phyloP scores from a whole-genome alignment of 2,888 invertebrate species.

The Parascotia fuliginaria region DNA sequence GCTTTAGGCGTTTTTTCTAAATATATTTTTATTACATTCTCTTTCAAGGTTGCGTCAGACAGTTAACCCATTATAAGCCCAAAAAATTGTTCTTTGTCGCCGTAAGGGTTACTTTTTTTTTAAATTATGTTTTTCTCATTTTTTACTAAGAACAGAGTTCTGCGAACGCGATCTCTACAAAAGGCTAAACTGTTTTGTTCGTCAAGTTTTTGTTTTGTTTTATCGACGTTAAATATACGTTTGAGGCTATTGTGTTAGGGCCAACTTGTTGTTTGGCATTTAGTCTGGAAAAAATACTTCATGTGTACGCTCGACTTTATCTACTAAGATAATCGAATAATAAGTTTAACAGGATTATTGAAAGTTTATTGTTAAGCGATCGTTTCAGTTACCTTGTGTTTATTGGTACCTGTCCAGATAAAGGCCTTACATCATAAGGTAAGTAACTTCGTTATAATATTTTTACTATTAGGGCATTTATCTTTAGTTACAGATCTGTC shows the following conservation, averaged over 20 bases:
- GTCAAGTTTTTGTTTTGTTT: slow-evolving; percentile 76
- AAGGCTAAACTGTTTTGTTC: slow-evolving; percentile 74
- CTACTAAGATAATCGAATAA: slow-evolving; percentile 25
- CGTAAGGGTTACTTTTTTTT: slow-evolving; percentile 78
- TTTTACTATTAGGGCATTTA: no score
- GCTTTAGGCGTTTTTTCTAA: slow-evolving; percentile 28
- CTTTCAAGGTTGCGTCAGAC: slow-evolving; percentile 51
- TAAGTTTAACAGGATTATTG: slow-evolving; percentile 16
- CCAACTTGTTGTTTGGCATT: slow-evolving; percentile 67
- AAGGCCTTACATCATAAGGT: slow-evolving; percentile 11
- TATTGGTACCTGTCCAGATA: slow-evolving; percentile 19
- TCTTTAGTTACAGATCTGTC: no score
- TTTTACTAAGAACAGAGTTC: slow-evolving; percentile 63
- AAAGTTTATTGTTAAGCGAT: slow-evolving; percentile 13
- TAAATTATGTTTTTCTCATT: slow-evolving; percentile 59
- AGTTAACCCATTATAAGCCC: slow-evolving; percentile 70
- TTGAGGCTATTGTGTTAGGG: slow-evolving; percentile 79
- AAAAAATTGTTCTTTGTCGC: slow-evolving; percentile 66
- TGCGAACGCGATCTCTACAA: slow-evolving; percentile 79
- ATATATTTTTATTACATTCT: slow-evolving; percentile 33
- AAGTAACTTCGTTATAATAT: slow-evolving; percentile 6
- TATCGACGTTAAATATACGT: slow-evolving; percentile 82
- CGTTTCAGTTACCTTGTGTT: slow-evolving; percentile 18
- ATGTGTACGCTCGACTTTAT: slow-evolving; percentile 69
- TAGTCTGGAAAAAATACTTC: slow-evolving; percentile 82